Evolutionary conservation across 2,113 vertebrate species (phyloP).

Genomic region (Physeter macrocephalus): DNA sequence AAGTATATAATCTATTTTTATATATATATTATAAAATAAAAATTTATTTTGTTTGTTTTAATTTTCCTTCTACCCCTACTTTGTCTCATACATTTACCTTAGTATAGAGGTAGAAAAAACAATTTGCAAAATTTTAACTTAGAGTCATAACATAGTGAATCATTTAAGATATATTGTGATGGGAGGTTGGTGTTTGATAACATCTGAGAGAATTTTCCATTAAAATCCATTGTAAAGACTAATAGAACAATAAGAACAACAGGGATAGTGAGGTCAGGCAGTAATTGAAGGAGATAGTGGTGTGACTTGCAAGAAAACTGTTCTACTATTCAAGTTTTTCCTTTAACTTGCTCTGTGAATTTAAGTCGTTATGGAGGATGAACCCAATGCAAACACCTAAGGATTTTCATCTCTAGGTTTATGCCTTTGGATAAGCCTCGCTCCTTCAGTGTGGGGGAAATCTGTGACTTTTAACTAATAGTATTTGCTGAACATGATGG

Average conservation of each 20-base stretch:
- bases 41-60: not conserved
- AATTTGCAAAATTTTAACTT: not conserved
- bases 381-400: not conserved
- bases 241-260: not conserved
- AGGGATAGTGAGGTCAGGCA: not conserved
- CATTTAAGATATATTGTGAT: not conserved
- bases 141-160: not conserved
- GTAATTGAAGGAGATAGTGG: not conserved
- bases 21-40: not conserved
- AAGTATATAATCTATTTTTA: not conserved
- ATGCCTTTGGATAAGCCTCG: not conserved
- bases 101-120: not conserved
- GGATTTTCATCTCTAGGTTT: not conserved
- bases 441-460: not conserved
- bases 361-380: not conserved
- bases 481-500: not conserved
- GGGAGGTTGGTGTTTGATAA: not conserved
- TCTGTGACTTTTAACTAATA: not conserved
- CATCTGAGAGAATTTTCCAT: not conserved
- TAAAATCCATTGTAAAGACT: not conserved
- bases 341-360: not conserved
- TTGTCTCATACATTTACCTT: not conserved
- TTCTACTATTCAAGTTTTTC: not conserved
- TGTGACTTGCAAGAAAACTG: not conserved
- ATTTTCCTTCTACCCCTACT: not conserved